Conservation (phyloP, 2,113 vertebrate genomes). For the Lanius collurio region DNA sequence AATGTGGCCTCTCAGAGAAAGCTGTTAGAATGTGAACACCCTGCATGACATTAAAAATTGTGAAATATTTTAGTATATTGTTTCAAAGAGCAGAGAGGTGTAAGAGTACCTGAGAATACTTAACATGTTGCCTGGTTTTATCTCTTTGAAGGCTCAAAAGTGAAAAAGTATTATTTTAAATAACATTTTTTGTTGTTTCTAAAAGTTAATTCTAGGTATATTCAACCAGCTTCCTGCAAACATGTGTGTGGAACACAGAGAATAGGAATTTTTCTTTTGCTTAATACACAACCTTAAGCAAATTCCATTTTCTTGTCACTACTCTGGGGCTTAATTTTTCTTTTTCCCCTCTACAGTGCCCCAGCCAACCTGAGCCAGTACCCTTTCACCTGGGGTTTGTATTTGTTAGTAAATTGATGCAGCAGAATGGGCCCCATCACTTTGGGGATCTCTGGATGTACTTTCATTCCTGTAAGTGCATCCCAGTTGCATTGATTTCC, state of each 20-base stretch:
- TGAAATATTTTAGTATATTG: neutral
- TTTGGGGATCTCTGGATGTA: neutral
- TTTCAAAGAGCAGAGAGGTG: neutral
- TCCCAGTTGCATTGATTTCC: neutral
- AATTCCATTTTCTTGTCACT: neutral
- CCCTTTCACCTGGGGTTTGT: neutral
- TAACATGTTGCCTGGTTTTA: neutral
- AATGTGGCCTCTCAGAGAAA: neutral
- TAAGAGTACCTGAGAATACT: neutral
- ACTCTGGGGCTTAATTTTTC: neutral
- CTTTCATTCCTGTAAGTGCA: neutral
- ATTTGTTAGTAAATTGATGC: neutral
- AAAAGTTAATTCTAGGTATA: neutral
- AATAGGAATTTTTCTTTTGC: neutral
- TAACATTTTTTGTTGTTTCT: neutral
- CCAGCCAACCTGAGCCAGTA: neutral
- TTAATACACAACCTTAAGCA: neutral
- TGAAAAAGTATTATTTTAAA: neutral
- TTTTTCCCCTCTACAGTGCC: rapidly evolving
- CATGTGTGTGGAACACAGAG: neutral
- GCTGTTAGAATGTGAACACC: neutral
- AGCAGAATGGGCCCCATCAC: neutral
- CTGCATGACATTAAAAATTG: neutral
- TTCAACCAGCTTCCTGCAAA: neutral
- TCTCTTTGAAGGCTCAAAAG: neutral